Conservation (phyloP, 2,888 invertebrate genomes). For the Sisyra terminalis region DNA sequence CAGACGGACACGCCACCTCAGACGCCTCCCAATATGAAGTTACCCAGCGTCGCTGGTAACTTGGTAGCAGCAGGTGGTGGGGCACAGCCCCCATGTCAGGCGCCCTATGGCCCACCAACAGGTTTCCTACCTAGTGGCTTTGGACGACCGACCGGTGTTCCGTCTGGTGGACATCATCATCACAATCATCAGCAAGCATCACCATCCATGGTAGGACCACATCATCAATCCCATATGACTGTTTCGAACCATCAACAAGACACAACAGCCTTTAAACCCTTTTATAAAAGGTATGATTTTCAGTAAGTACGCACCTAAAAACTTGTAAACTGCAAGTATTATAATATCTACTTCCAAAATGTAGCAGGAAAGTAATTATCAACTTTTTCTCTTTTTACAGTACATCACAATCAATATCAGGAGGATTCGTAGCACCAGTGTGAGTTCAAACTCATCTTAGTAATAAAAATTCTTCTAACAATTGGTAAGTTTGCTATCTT, state of each 20-base stretch:
- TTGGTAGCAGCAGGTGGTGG: slow-evolving; percentile 35
- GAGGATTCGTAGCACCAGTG: slow-evolving; percentile 59
- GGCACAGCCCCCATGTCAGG: slow-evolving; percentile 31
- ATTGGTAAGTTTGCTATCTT: too few relatives aligned
- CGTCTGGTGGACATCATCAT: not conserved
- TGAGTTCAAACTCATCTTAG: slow-evolving; percentile 24
- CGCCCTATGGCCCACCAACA: slow-evolving; percentile 33
- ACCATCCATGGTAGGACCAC: slow-evolving; percentile 25
- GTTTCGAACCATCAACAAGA: slow-evolving; percentile 27
- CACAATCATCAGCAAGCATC: slow-evolving; percentile 23
- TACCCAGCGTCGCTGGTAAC: slow-evolving; percentile 62
- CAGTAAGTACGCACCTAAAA: slow-evolving; percentile 12
- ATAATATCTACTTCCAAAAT: too few relatives aligned
- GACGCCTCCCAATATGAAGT: slow-evolving; percentile 87
- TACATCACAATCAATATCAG: slow-evolving; percentile 48
- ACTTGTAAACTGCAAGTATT: too few relatives aligned
- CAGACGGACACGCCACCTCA: slow-evolving; percentile 84
- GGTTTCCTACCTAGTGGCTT: slow-evolving; percentile 25
- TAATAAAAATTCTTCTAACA: too few relatives aligned
- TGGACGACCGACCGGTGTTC: slow-evolving; percentile 18
- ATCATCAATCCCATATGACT: slow-evolving; percentile 29
- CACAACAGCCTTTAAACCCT: slow-evolving; percentile 69
- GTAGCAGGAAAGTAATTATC: too few relatives aligned
- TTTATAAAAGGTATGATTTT: slow-evolving; percentile 67
- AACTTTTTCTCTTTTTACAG: slow-evolving; percentile 39